A percentile compares a stretch with the other conserved stretches of the same genome.
phyloP scores from a whole-genome alignment of 2,888 invertebrate species.

The Beris chalybata region DNA sequence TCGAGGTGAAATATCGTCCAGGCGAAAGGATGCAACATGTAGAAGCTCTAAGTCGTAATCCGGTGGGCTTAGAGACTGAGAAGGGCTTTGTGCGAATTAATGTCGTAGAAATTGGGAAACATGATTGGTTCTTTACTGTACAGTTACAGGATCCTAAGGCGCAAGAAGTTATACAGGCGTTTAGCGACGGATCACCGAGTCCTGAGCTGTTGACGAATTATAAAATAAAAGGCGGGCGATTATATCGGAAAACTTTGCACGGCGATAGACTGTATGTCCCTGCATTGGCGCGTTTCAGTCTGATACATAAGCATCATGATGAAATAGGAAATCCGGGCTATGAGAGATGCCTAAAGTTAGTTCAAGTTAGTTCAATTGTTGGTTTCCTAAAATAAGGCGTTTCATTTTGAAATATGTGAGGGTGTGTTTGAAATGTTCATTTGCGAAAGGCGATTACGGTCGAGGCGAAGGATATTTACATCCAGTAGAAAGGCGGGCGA shows the following conservation, averaged over 20 bases:
- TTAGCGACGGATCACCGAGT: neutral
- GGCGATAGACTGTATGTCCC: neutral
- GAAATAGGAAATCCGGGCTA: constrained; percentile 1
- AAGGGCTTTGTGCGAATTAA: too few relatives aligned
- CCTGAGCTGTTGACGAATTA: too few relatives aligned
- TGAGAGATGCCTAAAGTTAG: too few relatives aligned
- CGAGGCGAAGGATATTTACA: constrained; percentile 24
- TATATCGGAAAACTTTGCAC: too few relatives aligned
- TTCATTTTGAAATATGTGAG: constrained; percentile 25
- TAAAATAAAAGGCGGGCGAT: too few relatives aligned
- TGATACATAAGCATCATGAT: constrained; percentile 1
- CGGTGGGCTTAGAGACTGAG: too few relatives aligned
- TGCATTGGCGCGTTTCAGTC: neutral
- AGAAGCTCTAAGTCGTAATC: constrained; percentile 1
- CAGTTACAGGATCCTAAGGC: constrained; percentile 9
- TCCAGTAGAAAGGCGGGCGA: constrained; percentile 15
- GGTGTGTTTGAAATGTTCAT: constrained; percentile 31
- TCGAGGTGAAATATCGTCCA: neutral
- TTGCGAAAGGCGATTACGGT: constrained; percentile 26
- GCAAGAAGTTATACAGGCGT: neutral
- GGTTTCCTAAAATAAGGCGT: constrained; percentile 30
- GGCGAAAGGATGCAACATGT: constrained; percentile 4
- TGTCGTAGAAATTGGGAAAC: too few relatives aligned
- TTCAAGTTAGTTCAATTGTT: too few relatives aligned
- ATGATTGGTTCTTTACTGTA: too few relatives aligned